phyloP scores from a whole-genome alignment of 2,797 vertebrate genomes.

The Smutsia gigantea region DNA sequence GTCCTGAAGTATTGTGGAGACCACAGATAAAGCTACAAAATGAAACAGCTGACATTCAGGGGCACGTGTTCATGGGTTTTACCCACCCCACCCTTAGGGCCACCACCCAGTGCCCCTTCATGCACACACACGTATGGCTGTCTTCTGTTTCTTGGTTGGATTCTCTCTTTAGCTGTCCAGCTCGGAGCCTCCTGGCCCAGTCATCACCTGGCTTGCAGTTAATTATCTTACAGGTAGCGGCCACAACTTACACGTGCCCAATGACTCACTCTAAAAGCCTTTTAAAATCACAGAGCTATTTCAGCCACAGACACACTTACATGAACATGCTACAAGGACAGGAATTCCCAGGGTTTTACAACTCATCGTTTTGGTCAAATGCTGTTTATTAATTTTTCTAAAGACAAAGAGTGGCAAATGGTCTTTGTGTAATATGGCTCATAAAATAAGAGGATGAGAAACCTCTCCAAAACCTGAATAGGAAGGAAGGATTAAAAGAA shows the following conservation, averaged over 20 bases:
- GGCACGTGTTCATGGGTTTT: not conserved
- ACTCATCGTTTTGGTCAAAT: not conserved
- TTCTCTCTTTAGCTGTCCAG: conserved; percentile 46
- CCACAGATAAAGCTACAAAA: conserved; percentile 75
- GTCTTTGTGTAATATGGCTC: not conserved
- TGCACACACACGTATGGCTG: not conserved
- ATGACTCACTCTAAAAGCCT: conserved; percentile 25
- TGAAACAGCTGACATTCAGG: conserved; percentile 79
- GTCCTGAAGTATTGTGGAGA: conserved; percentile 79
- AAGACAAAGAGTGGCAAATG: conserved; percentile 38
- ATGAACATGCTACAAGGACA: not conserved
- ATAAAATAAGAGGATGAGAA: not conserved
- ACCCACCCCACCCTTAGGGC: not conserved
- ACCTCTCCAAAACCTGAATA: not conserved
- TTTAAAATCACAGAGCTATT: conserved; percentile 41
- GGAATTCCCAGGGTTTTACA: not conserved
- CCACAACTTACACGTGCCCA: not conserved
- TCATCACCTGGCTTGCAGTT: conserved; percentile 71
- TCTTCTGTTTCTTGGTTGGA: conserved; percentile 21
- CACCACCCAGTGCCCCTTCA: no score
- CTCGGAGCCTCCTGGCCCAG: not conserved
- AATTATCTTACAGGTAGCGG: conserved; percentile 22
- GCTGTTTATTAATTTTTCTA: not conserved
- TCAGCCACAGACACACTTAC: conserved; percentile 5
- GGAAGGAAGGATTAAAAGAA: not conserved